A percentile compares a stretch with the other conserved stretches of the same genome.
Conservation (phyloP, 2,797 vertebrate genomes). For the Ispidina lecontei region DNA sequence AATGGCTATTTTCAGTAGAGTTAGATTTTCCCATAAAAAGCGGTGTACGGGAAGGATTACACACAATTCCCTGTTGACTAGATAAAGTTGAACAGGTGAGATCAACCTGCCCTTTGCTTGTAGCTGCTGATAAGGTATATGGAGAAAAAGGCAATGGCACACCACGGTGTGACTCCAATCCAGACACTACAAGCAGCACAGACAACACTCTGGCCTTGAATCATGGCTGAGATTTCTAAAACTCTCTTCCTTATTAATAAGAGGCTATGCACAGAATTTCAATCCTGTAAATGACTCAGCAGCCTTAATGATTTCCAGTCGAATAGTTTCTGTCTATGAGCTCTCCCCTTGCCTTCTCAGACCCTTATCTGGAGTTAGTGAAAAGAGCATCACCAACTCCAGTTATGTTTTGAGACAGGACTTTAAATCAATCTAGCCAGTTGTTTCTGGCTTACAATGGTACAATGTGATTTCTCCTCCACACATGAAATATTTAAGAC, state of each 20-base stretch:
- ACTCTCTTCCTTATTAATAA: not conserved
- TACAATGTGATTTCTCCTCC: not conserved
- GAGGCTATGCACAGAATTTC: not conserved
- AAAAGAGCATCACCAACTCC: not conserved
- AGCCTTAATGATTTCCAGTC: not conserved
- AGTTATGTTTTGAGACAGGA: not conserved
- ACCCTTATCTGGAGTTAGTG: not conserved
- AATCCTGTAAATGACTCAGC: not conserved
- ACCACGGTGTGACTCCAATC: not conserved
- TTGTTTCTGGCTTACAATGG: not conserved
- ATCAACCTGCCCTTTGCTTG: not conserved
- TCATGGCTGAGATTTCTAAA: not conserved
- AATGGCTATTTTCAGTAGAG: not conserved
- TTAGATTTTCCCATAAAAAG: not conserved
- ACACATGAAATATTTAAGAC: not conserved
- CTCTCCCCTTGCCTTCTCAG: not conserved
- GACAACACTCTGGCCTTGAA: not conserved
- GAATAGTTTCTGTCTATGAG: not conserved
- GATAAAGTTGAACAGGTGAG: rapidly evolving
- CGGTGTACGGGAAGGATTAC: not conserved
- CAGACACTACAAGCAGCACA: not conserved
- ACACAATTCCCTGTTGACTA: not conserved
- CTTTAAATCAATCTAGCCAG: not conserved
- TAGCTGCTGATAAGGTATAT: not conserved
- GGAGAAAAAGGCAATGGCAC: not conserved